Base-by-base conservation (phyloP, 1,140 invertebrate species). In the Caenorhabditis brenneri region DNA sequence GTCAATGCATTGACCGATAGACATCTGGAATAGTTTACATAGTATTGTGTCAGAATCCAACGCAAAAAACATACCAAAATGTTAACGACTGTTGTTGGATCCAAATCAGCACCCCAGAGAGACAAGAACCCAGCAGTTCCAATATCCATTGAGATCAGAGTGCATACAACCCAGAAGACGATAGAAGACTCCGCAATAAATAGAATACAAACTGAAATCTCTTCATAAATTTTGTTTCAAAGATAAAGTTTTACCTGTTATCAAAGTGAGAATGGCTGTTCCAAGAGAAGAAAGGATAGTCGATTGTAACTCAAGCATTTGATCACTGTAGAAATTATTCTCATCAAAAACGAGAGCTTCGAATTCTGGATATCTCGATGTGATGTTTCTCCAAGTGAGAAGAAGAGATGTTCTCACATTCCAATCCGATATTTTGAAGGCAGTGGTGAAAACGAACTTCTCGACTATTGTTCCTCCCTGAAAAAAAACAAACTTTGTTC, bases 301-400 rank as follows among this genome's bases (percentile, higher is more conserved):
- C 19, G 88, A 83, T 83, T 88, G 86, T 15, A 88, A 60, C 48
- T 88, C 88, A 22, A 88, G 48, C 88, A 88, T 88, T 83, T 90
- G 89, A 82, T 90, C 89, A 81, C 89, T 90, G 82, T 90, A 90
- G 74, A 90, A 90, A 78, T 90, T 90, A 46, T 90, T 90, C 69
- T 90, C 90, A 81, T 90, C 89, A 27, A 90, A 89, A 24, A 90
- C 88, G 24, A 88, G 86, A n/a, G 88, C 88, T 36, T 90, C 86
- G 36, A 88, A 89, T 33, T 90, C 84, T 6, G 90, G 87, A 84
- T 91, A 90, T 22, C 69, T 82, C 12, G 86, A 80, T 16, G 89
- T 90, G 46, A 90, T 90, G 46, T 90, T 90, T 16, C 89, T 80
- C 89, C 89, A 90, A n/a, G 81, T 82, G 5, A 90, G 74, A 4